Evolutionary conservation across 2,113 vertebrate genomes (phyloP).

Genomic region (Zosterops japonicus): DNA sequence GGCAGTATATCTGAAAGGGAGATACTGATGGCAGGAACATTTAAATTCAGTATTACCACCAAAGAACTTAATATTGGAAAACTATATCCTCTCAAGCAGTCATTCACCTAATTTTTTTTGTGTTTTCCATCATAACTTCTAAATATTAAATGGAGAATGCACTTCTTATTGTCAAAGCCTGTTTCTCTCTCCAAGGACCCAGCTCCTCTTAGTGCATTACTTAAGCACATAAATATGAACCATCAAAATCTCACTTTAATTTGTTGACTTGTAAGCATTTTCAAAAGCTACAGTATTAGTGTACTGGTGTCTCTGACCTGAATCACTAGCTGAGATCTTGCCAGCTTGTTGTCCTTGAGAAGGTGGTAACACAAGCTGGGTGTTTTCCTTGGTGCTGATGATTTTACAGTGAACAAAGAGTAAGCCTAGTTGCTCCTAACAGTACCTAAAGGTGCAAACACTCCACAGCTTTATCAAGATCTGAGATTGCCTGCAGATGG

Average conservation of each 20-base stretch:
- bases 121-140: background rate
- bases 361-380: background rate
- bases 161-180: background rate
- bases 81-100: background rate
- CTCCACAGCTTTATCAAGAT: background rate
- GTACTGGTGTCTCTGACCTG: background rate
- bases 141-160: background rate
- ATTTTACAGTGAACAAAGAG: background rate
- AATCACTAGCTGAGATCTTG: background rate
- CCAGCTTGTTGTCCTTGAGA: background rate
- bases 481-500: background rate
- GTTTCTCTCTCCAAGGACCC: background rate
- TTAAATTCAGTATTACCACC: background rate
- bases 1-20: background rate
- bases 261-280: background rate
- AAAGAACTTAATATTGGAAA: background rate
- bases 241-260: background rate
- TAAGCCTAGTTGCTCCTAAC: background rate
- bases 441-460: background rate
- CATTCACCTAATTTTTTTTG: background rate
- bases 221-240: background rate
- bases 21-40: background rate
- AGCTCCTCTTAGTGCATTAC: background rate
- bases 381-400: background rate
- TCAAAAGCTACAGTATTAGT: background rate